These are phyloP conservation scores for Linyphia triangularis DNA, from an alignment of 2,888 invertebrate genomes.

Conservation along the genomic window DNA sequence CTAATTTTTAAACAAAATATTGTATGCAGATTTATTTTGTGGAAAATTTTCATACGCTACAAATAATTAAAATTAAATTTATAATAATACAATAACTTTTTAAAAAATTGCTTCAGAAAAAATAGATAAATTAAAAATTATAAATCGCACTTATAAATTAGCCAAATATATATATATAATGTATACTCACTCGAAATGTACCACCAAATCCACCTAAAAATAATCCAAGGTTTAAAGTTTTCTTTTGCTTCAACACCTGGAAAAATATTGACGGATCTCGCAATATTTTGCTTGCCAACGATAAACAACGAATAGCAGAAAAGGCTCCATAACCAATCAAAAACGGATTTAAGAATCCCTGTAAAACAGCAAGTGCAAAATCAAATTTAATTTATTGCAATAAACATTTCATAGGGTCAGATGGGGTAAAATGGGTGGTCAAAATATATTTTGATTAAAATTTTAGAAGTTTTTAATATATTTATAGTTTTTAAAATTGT, in stretches of 20 bases:
- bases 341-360: conserved; percentile 74
- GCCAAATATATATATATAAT: background rate
- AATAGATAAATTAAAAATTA: background rate
- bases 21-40: too few relatives aligned
- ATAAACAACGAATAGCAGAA: conserved; percentile 83
- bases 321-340: conserved; percentile 83
- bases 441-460: too few relatives aligned
- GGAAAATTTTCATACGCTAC: too few relatives aligned
- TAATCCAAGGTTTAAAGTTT: conserved; percentile 84
- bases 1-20: too few relatives aligned
- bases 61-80: too few relatives aligned
- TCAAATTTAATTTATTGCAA: background rate
- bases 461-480: too few relatives aligned
- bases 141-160: background rate
- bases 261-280: conserved; percentile 82
- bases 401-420: background rate
- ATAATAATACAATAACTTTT: too few relatives aligned
- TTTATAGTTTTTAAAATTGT: too few relatives aligned
- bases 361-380: conserved; percentile 11
- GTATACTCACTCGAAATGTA: conserved; percentile 85
- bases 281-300: conserved; percentile 83
- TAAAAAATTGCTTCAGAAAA: too few relatives aligned
- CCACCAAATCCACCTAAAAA: conserved; percentile 87
- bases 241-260: conserved; percentile 82
- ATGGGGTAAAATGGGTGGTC: too few relatives aligned